phyloP scores from a whole-genome alignment of 1,140 invertebrate genomes.

The Macrobrachium nipponense region DNA sequence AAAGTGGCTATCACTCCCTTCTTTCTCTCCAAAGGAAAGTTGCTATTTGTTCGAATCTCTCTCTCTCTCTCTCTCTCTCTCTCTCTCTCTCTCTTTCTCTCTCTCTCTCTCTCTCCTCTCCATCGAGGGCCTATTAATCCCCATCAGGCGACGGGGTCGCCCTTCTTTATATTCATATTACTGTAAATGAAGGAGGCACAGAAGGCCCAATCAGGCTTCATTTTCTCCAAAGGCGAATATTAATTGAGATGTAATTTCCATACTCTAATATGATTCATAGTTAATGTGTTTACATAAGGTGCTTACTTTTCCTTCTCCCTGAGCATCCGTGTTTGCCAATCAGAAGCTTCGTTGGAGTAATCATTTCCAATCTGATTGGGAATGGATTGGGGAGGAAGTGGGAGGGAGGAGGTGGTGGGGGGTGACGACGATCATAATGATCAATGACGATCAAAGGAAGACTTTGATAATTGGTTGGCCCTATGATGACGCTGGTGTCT shows the following conservation, averaged over 20 bases:
- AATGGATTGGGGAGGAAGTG: no score
- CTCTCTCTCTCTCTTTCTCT: not conserved
- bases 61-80: conserved; percentile 6
- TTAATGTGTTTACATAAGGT: conserved; percentile 43
- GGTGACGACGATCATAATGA: no score
- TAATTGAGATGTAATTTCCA: conserved; percentile 35
- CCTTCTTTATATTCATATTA: not conserved
- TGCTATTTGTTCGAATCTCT: not conserved
- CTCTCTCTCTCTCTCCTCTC: no score
- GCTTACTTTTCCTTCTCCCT: not conserved
- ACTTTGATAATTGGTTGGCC: no score
- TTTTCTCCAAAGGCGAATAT: conserved; percentile 26
- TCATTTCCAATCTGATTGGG: no score
- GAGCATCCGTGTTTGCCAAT: no score
- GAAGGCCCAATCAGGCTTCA: not conserved
- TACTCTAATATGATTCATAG: conserved; percentile 12
- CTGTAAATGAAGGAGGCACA: conserved; percentile 7
- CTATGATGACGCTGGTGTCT: no score
- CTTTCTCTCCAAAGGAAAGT: no score
- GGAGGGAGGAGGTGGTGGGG: no score
- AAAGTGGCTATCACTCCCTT: no score
- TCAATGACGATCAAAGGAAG: no score
- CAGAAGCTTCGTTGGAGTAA: no score
- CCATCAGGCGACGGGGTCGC: not conserved
- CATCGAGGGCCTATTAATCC: not conserved